Evolutionary conservation across 1,140 invertebrate genomes (phyloP).

Genomic region (Philotrypesis tridentata): DNA sequence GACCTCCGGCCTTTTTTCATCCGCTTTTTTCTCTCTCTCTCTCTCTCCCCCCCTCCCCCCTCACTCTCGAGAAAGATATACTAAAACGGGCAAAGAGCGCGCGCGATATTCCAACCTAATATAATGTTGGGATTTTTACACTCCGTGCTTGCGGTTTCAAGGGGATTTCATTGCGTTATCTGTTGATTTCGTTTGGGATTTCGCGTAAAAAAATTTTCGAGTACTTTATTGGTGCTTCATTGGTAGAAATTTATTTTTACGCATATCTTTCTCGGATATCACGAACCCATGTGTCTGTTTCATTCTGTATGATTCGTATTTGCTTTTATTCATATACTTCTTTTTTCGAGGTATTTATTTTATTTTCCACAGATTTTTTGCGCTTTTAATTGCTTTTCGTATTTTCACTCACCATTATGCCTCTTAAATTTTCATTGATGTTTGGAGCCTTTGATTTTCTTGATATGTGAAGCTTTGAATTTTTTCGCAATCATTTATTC

Average conservation of each 20-base stretch:
- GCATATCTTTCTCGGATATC: neutral
- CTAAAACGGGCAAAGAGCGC: neutral
- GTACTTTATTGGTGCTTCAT: neutral
- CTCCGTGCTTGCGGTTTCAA: neutral
- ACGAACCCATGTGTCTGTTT: too few relatives aligned
- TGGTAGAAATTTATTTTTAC: neutral
- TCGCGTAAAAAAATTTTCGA: neutral
- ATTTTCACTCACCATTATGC: too few relatives aligned
- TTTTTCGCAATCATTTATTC: too few relatives aligned
- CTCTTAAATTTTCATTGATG: too few relatives aligned
- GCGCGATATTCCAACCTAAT: neutral
- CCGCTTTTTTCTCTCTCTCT: neutral
- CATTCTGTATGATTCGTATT: too few relatives aligned
- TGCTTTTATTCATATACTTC: too few relatives aligned
- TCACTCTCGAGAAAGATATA: constrained; percentile 1
- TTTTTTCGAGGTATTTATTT: too few relatives aligned
- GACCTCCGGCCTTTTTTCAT: constrained; percentile 5
- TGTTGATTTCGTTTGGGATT: neutral
- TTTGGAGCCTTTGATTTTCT: too few relatives aligned
- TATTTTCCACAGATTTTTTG: too few relatives aligned
- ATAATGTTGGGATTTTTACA: neutral
- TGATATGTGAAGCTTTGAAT: too few relatives aligned
- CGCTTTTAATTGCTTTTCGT: too few relatives aligned
- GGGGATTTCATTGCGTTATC: neutral
- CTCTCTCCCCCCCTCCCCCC: too few relatives aligned